These are phyloP conservation scores for Columba guinea DNA, from an alignment of 2,797 vertebrate species.

Conservation along the genomic window DNA sequence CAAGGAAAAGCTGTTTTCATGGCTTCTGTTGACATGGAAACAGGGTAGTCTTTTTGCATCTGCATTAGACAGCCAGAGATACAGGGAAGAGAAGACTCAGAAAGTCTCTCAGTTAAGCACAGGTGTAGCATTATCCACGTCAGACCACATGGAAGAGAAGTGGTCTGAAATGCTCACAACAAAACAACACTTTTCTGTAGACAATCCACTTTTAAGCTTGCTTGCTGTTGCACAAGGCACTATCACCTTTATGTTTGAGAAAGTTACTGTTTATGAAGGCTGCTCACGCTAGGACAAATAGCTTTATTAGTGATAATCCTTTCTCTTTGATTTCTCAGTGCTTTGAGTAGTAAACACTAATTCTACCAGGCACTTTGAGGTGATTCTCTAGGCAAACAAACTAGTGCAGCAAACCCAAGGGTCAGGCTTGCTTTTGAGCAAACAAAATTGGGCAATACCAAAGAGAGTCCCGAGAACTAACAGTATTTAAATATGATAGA, in stretches of 20 bases:
- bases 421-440: not conserved
- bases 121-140: not conserved
- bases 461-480: not conserved
- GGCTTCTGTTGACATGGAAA: not conserved
- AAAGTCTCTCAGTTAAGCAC: not conserved
- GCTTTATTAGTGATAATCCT: slow-evolving; percentile 4
- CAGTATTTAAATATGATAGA: not conserved
- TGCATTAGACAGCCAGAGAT: not conserved
- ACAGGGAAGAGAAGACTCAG: not conserved
- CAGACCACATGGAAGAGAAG: not conserved
- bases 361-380: not conserved
- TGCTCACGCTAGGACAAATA: not conserved
- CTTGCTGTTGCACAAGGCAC: not conserved
- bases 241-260: not conserved
- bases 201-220: not conserved
- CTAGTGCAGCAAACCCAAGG: not conserved
- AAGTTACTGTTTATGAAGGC: not conserved
- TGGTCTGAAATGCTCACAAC: not conserved
- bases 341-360: slow-evolving; percentile 1
- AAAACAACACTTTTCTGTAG: not conserved
- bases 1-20: not conserved
- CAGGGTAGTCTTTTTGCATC: not conserved
- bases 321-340: slow-evolving; percentile 15
- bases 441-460: not conserved
- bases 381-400: not conserved